Conservation (phyloP, 2,888 invertebrate genomes). For the Pedicia rivosa region DNA sequence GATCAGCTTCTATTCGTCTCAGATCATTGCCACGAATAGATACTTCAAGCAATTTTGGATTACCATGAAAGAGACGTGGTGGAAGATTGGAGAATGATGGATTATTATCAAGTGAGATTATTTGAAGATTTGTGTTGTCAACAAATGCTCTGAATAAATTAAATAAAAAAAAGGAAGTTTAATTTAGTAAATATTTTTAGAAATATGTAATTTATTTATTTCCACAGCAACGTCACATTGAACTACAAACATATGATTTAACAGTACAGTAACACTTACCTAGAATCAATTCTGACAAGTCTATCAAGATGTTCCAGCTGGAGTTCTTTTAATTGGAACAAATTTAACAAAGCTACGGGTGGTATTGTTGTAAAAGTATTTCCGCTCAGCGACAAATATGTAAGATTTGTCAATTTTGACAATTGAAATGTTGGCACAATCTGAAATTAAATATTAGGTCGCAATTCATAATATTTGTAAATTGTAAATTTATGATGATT, state of each 20-base stretch:
- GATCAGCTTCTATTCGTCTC: constrained; percentile 58
- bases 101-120: constrained; percentile 63
- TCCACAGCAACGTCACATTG: too few relatives aligned
- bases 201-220: background rate
- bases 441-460: constrained; percentile 17
- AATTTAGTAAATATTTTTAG: background rate
- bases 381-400: constrained; percentile 58
- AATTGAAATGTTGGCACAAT: constrained; percentile 57
- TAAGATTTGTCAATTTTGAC: constrained; percentile 58
- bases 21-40: constrained; percentile 62
- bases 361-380: constrained; percentile 60
- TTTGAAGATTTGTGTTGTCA: constrained; percentile 69
- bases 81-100: constrained; percentile 55
- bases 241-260: too few relatives aligned
- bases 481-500: too few relatives aligned
- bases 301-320: constrained; percentile 52
- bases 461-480: background rate
- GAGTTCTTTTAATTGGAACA: constrained; percentile 62
- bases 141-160: constrained; percentile 49
- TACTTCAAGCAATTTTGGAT: constrained; percentile 58
- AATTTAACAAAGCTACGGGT: constrained; percentile 65
- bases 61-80: constrained; percentile 68
- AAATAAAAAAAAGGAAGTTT: constrained; percentile 1
- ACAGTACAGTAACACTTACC: constrained; percentile 25
- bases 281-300: constrained; percentile 51